Evolutionary conservation across 2,888 invertebrate species (phyloP), one percentile per base, ranked within the genome.

Genomic region (Heliconius aoede): DNA sequence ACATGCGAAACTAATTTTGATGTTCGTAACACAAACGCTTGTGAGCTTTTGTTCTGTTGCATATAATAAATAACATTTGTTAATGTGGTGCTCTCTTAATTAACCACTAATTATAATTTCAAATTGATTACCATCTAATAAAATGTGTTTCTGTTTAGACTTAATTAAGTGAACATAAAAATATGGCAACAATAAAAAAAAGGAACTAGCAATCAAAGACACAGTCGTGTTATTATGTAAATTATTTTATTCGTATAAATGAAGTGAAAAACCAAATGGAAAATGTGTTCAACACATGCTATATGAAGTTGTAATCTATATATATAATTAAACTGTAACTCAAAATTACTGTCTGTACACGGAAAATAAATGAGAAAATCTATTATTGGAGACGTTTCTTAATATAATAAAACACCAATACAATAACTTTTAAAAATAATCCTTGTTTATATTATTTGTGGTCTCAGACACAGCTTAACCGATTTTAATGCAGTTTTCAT

Each of bases 161-260:
- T 26, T 65, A 65, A 65, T 65, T 36, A 65, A 65, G 24, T 24
- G 3, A 32, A 32, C 51, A 32, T 55, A 55, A 72, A 36, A 24
- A 58, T 32, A 32, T 58, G 32, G 58, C 21, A 40, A 36, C 36
- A 60, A 26, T 21, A 60, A 40, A 30, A n/a, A 26, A 46, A 60
- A 40, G 18, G 11, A 72, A 24, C 15, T 60, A 65, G 65, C 65
- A 72, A 72, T 72, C 72, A 72, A 11, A 72, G 60, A 60, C 72
- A 72, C 58, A 72, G 55, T 69, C 69, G 55, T 58, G 60, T 36
- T 36, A 60, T 60, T 60, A 72, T 72, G 60, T 60, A 72, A 72
- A 72, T 72, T 72, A 58, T 36, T 60, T 60, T 32, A 60, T 60
- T 72, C 13, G 40, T 72, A 61, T 40, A 61, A 72, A 72, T 61